Conservation (phyloP, 2,113 vertebrate species). For the Nycticryphes semicollaris region DNA sequence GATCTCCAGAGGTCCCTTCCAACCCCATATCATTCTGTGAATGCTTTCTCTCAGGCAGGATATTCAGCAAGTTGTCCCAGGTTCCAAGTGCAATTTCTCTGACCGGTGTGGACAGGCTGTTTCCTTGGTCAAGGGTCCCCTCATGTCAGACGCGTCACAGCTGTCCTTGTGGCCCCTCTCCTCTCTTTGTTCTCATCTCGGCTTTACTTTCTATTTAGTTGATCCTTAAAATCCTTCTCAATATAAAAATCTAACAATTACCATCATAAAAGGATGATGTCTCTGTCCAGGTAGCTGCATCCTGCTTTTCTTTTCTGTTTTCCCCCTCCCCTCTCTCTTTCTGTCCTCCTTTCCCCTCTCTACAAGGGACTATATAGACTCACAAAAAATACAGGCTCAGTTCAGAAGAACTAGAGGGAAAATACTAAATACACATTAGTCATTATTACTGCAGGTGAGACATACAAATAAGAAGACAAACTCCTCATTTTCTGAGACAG, state of each 20-base stretch:
- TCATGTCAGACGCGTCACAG: background rate
- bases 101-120: background rate
- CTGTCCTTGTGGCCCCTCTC: background rate
- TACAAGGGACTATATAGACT: background rate
- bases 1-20: no score
- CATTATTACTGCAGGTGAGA: background rate
- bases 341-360: background rate
- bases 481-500: background rate
- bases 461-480: background rate
- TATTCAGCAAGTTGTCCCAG: background rate
- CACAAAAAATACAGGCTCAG: background rate
- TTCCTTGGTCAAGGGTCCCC: background rate
- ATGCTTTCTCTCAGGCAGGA: background rate
- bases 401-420: background rate
- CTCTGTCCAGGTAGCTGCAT: background rate
- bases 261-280: background rate
- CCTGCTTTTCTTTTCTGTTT: background rate
- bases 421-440: background rate
- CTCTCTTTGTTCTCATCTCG: background rate
- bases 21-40: background rate
- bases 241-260: background rate
- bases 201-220: background rate
- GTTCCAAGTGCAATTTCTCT: background rate
- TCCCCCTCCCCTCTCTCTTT: background rate
- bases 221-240: constrained; percentile 6